Conservation (phyloP, 2,797 vertebrate species). For the Cyclopterus lumpus region DNA sequence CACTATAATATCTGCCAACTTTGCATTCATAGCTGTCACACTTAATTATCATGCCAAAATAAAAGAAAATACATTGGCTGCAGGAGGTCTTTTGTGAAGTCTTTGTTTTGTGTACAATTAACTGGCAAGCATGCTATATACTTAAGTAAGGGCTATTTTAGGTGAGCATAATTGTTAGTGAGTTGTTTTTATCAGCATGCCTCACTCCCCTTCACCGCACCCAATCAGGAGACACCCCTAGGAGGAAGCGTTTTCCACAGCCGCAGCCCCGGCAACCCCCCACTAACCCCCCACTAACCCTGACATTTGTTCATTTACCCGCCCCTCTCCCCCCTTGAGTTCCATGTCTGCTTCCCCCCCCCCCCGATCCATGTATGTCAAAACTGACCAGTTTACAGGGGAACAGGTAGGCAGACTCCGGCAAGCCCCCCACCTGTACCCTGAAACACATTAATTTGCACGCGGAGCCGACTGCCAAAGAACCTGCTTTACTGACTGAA, state of each 20-base stretch:
- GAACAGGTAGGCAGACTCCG: slow-evolving; percentile 77
- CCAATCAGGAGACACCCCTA: slow-evolving; percentile 75
- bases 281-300: slow-evolving; percentile 74
- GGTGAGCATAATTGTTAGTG: slow-evolving; percentile 82
- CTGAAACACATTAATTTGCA: slow-evolving; percentile 63
- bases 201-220: slow-evolving; percentile 76
- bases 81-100: slow-evolving; percentile 77
- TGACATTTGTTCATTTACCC: slow-evolving; percentile 78
- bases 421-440: slow-evolving; percentile 78
- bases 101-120: slow-evolving; percentile 84
- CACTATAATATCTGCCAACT: slow-evolving; percentile 77
- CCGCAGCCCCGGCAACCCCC: slow-evolving; percentile 69
- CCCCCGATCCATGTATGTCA: slow-evolving; percentile 67
- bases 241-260: slow-evolving; percentile 74
- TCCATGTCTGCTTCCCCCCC: slow-evolving; percentile 20
- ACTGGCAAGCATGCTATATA: slow-evolving; percentile 78
- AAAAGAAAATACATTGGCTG: slow-evolving; percentile 77
- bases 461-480: slow-evolving; percentile 76
- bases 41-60: slow-evolving; percentile 81
- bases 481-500: slow-evolving; percentile 82
- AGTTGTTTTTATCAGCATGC: slow-evolving; percentile 86
- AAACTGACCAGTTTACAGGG: slow-evolving; percentile 78
- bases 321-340: slow-evolving; percentile 59
- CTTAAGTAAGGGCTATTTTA: slow-evolving; percentile 82
- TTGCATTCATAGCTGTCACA: slow-evolving; percentile 78